Base-by-base conservation (phyloP, 1,140 invertebrate genomes). In the Lucilia cuprina region DNA sequence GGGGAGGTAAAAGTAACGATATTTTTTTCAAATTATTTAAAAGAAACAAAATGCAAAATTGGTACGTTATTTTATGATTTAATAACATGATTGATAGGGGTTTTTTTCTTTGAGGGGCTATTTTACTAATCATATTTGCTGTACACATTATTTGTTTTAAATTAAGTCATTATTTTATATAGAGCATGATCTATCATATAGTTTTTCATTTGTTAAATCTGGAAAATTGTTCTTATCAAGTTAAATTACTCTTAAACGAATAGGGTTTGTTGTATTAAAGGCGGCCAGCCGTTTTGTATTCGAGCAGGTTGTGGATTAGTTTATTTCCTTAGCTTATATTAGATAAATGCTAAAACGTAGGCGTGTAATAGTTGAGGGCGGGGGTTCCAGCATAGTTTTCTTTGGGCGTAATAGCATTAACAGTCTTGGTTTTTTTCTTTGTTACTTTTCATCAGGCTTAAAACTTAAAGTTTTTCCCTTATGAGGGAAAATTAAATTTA, bases 391-490 rank as follows among this genome's bases (percentile, higher is more conserved):
- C 25, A 30, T 1, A 30, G 25, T 30, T 30, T 30, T 30, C 3
- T 30, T 41, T 41, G 13, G n/a, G 65, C 9, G 21, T n/a, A 70
- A 21, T 70, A 21, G 65, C 65, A 70, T 70, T 70, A 70, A 70
- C 65, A 70, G 65, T 70, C 65, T 70, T 70, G 3, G n/a, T 25
- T 21, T 70, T 0, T 70, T 70, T 70, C 0, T 70, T 70, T 70
- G 65, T 70, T 70, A 70, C 65, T 70, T 70, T 70, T 70, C 19
- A 70, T 70, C 65, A 70, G 65, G 65, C 65, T 19, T 70, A 70
- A 70, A 21, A 70, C 19, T 70, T 70, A 70, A 55, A 10, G 17
- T 5, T 17, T 41, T 41, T 41, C 3, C 25, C 25, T 30, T 30
- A 2, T 3, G 25, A 30, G 12, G 50, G 50, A 70, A 70, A 25